Base-by-base conservation (phyloP, 53 echinoderm and acorn worm species). In the Patiria pectinifera region DNA sequence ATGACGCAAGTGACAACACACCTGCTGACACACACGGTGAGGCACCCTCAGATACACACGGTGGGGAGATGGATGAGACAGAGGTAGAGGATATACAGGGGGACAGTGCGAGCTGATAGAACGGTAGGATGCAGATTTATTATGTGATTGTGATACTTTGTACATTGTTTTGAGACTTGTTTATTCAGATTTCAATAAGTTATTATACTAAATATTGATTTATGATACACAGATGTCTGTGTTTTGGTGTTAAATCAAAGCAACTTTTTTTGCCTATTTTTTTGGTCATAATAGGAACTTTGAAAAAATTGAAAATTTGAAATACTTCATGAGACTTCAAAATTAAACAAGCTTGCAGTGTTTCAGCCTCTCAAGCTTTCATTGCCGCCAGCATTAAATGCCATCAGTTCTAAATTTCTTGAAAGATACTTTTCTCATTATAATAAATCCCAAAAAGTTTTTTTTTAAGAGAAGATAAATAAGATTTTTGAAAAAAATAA, bases 61-160 rank as follows among this genome's bases (percentile, higher is more conserved):
- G 22, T 60, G 77, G 62, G 89, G 89, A 76, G 23, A 49, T 12
- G 11, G 75, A 48, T 48, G 16, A 6, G 62, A 4, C 14, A 13
- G 18, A 18, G 85, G 70, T 19, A 18, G 85, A 86, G 71, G 47
- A 86, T 71, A 12, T n/a, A 71, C 48, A 46, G 21, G 84, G 43
- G 44, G 44, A 43, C 6, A 60, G 26, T 87, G 26, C 60, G 14
- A 90, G 90, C 62, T 90, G 90, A 90, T 90, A 81, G 70, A 43
- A n/a, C 14, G 12, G 80, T 45, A 43, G 11, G 22, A 74, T 74
- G 6, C 24, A 79, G 12, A 47, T 22, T 75, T 16, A 14, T 87
- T 61, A 47, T 11, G 3, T 71, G 48, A 24, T 86, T 5, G 24
- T 71, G 21, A 48, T n/a, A 9, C 53, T 53, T 66, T 86, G 61